Conservation (phyloP, 1,140 invertebrate species). For the Latrodectus geometricus region DNA sequence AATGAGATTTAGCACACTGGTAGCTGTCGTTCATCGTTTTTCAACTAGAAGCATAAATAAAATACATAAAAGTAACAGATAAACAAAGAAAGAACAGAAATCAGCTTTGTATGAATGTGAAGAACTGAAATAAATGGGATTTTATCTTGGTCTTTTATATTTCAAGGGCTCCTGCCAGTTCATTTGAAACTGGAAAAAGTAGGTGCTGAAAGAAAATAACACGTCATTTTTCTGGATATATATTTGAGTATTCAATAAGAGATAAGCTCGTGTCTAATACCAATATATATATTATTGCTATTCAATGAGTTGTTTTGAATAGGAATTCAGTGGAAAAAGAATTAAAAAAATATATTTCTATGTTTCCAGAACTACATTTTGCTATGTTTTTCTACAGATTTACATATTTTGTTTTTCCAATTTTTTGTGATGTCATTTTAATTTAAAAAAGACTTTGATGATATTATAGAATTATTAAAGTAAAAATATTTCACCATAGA, state of each 20-base stretch:
- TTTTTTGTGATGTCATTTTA: no score
- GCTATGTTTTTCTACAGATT: no score
- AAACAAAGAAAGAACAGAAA: conserved; percentile 33
- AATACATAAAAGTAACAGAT: not conserved
- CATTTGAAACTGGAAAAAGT: conserved; percentile 33
- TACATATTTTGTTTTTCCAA: no score
- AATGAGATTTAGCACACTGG: conserved; percentile 53
- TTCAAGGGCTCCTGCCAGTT: conserved; percentile 14
- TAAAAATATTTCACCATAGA: no score
- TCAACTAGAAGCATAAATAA: conserved; percentile 7
- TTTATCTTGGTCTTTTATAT: conserved; percentile 18
- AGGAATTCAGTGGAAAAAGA: no score
- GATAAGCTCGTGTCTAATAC: no score
- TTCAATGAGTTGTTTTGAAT: no score
- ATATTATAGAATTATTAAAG: no score
- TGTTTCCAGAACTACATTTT: no score
- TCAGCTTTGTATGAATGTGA: conserved; percentile 33
- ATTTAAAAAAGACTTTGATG: no score
- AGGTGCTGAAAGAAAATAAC: conserved; percentile 13
- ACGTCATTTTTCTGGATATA: not conserved
- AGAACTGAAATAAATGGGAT: conserved; percentile 57
- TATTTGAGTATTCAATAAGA: not conserved
- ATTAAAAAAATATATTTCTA: no score
- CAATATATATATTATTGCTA: no score
- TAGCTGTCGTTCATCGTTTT: conserved; percentile 48